Evolutionary conservation across 2,113 vertebrate genomes (phyloP), one percentile per base, ranked within the genome.

Genomic region (Tragelaphus strepsiceros): DNA sequence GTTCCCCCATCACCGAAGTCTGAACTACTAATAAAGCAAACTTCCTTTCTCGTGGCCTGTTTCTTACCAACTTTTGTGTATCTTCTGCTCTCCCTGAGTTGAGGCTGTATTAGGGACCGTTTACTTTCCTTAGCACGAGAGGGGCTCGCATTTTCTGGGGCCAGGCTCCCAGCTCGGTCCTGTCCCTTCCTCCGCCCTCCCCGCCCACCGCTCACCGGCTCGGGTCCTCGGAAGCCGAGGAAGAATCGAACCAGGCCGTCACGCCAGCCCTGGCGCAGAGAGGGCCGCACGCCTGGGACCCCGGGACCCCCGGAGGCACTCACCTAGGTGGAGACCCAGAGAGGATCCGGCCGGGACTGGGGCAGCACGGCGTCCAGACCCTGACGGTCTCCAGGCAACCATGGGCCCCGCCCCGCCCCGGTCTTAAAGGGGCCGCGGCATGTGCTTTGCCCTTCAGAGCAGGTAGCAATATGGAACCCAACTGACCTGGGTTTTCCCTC

Each of bases 321-420:
- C 26, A 28, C 24, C 19, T 4, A 1, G 16, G 39, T 67, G 59
- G 0, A 14, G 49, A 43, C 3, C 19, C 28, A 24, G 13, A 0
- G 14, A 39, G 21, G 15, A 21, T 2, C 30, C 35, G 0, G 10
- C 13, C 16, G 1, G 16, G 35, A 26, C 7, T 2, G 5, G 1
- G 0, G 35, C 12, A 1, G 59, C 13, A 5, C 2, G 32, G 81
- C 59, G 91, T 92, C 80, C 3, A 0, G 56, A 32, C 5, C 6
- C 10, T 0, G 4, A 30, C 1, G 12, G 32, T 97, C n/a, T 80
- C 98, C 85, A 58, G 90, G 98, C 83, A 98, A 98, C 97, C 7
- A 19, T 15, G 0, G 49, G 49, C 78, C 26, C 28, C 28, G 5
- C 91, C 91, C 58, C 32, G 0, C 30, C 64, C 17, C 15, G 0